Conservation (phyloP, 92 coral and sea anemone species). For the Zoanthus solanderi region DNA sequence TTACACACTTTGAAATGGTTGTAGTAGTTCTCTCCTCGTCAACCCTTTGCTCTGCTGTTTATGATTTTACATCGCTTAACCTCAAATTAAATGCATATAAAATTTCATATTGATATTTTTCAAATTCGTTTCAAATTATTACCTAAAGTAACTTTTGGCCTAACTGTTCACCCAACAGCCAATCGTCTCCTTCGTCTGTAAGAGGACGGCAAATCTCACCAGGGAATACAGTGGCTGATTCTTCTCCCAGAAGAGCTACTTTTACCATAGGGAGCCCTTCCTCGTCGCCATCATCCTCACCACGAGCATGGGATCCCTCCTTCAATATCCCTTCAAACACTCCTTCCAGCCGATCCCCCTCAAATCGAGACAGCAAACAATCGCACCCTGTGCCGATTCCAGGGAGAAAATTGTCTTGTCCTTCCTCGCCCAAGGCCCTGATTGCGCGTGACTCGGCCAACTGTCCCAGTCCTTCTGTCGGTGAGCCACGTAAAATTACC, state of each 20-base stretch:
- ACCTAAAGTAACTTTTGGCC: background rate
- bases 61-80: background rate
- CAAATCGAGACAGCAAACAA: slow-evolving; percentile 59
- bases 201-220: slow-evolving; percentile 62
- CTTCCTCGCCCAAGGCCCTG: slow-evolving; percentile 29
- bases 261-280: slow-evolving; percentile 89
- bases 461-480: slow-evolving; percentile 21
- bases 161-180: slow-evolving; percentile 46
- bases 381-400: slow-evolving; percentile 31
- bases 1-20: too few relatives aligned
- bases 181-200: slow-evolving; percentile 78
- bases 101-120: background rate
- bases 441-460: background rate
- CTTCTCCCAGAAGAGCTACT: slow-evolving; percentile 85
- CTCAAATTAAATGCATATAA: background rate
- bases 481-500: slow-evolving; percentile 10
- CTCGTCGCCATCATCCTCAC: slow-evolving; percentile 86
- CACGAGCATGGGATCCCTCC: slow-evolving; percentile 59
- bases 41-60: too few relatives aligned
- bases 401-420: slow-evolving; percentile 27
- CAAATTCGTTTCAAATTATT: background rate
- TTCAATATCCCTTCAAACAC: slow-evolving; percentile 63
- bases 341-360: slow-evolving; percentile 65
- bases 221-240: slow-evolving; percentile 65
- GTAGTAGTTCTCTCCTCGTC: too few relatives aligned